phyloP scores from a whole-genome alignment of 2,113 vertebrate genomes.

The Ancistrus triradiatus region DNA sequence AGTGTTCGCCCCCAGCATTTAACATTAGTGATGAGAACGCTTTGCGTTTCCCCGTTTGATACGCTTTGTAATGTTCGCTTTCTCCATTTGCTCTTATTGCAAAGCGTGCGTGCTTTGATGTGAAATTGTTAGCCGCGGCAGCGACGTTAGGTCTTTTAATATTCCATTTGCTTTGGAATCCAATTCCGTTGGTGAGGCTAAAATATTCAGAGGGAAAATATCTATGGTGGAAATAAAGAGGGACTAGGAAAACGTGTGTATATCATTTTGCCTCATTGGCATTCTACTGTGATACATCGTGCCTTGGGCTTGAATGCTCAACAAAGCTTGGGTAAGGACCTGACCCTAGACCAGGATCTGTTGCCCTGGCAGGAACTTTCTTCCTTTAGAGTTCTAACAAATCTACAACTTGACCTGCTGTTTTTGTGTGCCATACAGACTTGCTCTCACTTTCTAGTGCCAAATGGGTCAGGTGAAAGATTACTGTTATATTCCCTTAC shows the following conservation, averaged over 20 bases:
- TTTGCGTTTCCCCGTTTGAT: neutral
- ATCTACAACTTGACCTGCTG: constrained; percentile 1
- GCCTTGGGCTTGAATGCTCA: neutral
- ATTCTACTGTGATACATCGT: neutral
- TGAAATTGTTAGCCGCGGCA: neutral
- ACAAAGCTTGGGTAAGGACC: neutral
- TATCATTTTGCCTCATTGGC: neutral
- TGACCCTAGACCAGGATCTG: neutral
- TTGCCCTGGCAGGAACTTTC: neutral
- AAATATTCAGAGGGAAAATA: too few species aligned
- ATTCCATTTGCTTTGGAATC: neutral
- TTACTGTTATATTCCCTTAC: too few species aligned
- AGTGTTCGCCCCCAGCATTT: neutral
- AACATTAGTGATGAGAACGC: neutral
- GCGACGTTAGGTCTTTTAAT: neutral
- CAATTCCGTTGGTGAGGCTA: neutral
- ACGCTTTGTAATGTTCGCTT: neutral
- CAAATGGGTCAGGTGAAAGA: neutral
- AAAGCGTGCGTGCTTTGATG: too few species aligned
- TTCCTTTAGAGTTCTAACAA: constrained; percentile 1
- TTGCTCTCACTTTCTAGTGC: neutral
- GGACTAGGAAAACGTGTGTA: too few species aligned
- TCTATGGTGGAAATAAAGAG: constrained; percentile 1
- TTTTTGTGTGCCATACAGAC: too few species aligned
- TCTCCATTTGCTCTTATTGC: neutral